Evolutionary conservation across 2,797 vertebrate species (phyloP), one percentile per base, ranked within the genome.

Genomic region (Borostomias antarcticus): DNA sequence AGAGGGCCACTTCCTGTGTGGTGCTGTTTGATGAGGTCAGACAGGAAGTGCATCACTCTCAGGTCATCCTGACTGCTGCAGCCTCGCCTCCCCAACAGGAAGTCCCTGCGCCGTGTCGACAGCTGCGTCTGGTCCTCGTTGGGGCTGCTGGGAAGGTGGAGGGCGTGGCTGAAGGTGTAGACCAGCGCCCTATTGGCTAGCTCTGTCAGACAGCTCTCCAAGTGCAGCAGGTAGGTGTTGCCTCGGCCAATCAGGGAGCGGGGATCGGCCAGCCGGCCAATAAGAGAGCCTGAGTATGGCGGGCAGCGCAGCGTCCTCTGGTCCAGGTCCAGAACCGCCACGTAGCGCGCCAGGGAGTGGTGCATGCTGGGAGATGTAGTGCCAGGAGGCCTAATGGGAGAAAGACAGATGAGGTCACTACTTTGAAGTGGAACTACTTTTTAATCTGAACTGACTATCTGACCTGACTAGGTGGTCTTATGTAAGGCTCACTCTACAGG

Each of bases 191-290:
- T 93, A 21, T 93, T 91, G 28, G 92, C 90, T 9, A 98, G 93
- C 60, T 91, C 93, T 0, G 92, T 92, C 72, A 98, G 92, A 83
- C 94, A 66, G 30, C 93, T 93, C 86, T 96, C 95, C 65, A 95
- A 89, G 1, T 98, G 95, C 91, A 94, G 90, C 77, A 93, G 94
- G 88, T 96, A 98, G 66, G 96, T 96, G 90, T 89, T 86, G 47
- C 97, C 96, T 0, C 91, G 89, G 65, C 91, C 91, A 87, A 95
- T 94, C 76, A 92, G 86, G 0, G 89, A 92, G 79, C 91, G 90
- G 62, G 95, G 93, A 60, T 95, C 89, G 0, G 94, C 93, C 83
- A 99, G 86, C 5, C 87, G 77, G 40, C 90, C 40, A 62, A 97
- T 71, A 26, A 98, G 69, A 0, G 81, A 79, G 40, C 97, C 96